Conservation (phyloP, 1,140 invertebrate genomes). For the Ips typographus region DNA sequence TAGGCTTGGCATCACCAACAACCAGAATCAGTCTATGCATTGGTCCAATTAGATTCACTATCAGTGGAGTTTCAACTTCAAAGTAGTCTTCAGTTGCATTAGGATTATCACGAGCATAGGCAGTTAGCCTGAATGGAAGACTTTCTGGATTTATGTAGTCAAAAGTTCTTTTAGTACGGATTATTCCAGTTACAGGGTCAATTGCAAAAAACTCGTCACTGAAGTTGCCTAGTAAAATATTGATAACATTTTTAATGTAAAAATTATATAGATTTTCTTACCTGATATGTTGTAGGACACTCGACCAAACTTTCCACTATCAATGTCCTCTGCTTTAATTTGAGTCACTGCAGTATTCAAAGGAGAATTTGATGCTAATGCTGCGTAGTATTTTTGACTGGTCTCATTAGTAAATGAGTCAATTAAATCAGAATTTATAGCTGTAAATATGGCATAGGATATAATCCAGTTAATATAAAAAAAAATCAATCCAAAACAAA, state of each 20-base stretch:
- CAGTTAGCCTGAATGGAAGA: conserved; percentile 73
- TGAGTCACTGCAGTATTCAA: conserved; percentile 74
- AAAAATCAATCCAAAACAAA: too few species aligned
- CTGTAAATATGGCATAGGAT: too few species aligned
- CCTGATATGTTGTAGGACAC: conserved; percentile 70
- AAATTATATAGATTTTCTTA: conserved; percentile 4
- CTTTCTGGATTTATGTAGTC: conserved; percentile 63
- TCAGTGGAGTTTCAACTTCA: conserved; percentile 58
- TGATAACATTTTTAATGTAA: not conserved
- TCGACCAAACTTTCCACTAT: conserved; percentile 77
- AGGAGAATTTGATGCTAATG: conserved; percentile 68
- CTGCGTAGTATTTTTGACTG: conserved; percentile 65
- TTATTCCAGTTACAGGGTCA: conserved; percentile 70
- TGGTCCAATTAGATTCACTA: conserved; percentile 65
- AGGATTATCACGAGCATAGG: conserved; percentile 76
- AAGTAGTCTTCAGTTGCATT: conserved; percentile 62
- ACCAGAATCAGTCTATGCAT: conserved; percentile 76
- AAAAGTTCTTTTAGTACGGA: conserved; percentile 71
- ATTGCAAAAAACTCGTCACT: conserved; percentile 72
- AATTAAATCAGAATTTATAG: too few species aligned
- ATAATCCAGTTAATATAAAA: too few species aligned
- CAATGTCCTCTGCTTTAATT: conserved; percentile 76
- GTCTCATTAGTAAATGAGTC: too few species aligned
- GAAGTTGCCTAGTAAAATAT: conserved; percentile 50
- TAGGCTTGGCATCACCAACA: conserved; percentile 72